A percentile compares a stretch with the other conserved stretches of the same genome.
phyloP scores from a whole-genome alignment of 2,797 vertebrate species.

The Silurus aristotelis region DNA sequence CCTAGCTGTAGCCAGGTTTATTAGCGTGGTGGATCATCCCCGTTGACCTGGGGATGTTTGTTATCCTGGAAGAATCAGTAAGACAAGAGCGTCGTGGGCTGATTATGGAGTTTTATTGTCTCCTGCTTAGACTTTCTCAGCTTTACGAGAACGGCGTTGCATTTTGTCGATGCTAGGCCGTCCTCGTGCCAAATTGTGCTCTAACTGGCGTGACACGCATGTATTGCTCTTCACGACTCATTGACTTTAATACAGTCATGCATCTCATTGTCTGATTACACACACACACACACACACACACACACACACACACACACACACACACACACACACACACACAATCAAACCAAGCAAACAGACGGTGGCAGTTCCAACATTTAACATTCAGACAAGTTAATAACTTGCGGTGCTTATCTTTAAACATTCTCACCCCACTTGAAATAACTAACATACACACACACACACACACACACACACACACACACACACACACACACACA shows the following conservation, averaged over 20 bases:
- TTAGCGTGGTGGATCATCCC: background rate
- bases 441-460: background rate
- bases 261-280: conserved; percentile 49
- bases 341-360: conserved; percentile 27
- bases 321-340: conserved; percentile 6
- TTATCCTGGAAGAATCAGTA: background rate
- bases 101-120: background rate
- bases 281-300: conserved; percentile 14
- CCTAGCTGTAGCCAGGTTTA: background rate
- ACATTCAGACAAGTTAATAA: conserved; percentile 25
- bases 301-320: conserved; percentile 8
- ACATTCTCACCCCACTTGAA: background rate
- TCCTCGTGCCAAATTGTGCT: conserved; percentile 48
- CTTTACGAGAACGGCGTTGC: background rate
- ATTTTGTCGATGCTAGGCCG: background rate
- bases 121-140: background rate
- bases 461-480: conserved; percentile 7
- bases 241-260: conserved; percentile 65
- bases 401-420: conserved; percentile 20
- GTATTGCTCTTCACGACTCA: conserved; percentile 63
- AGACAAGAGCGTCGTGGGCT: background rate
- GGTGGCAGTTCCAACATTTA: conserved; percentile 25
- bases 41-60: background rate
- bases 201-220: conserved; percentile 60
- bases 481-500: background rate